Percentiles rank a stretch among this genome's conserved stretches.
These are phyloP conservation scores for Phocoena phocoena DNA, from an alignment of 2,113 vertebrate species.

Conservation along the genomic window DNA sequence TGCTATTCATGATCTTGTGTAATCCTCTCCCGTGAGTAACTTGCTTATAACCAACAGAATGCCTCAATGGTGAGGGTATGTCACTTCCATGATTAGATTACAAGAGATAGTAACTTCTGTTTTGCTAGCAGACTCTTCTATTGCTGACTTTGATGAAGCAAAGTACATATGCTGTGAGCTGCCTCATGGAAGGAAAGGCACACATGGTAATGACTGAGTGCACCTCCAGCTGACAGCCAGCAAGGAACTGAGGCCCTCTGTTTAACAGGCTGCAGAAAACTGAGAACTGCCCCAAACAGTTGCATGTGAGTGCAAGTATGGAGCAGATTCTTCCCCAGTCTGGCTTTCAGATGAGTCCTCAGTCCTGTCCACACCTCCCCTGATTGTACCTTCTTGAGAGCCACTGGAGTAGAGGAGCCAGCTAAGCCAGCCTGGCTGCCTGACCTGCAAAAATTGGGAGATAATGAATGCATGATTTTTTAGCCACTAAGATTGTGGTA, in stretches of 20 bases:
- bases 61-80: not conserved
- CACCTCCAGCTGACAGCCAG: not conserved
- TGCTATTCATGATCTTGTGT: not conserved
- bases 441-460: not conserved
- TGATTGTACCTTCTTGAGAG: not conserved
- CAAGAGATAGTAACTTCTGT: not conserved
- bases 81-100: not conserved
- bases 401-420: not conserved
- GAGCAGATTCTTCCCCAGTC: not conserved
- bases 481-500: not conserved
- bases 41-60: slow-evolving; percentile 4
- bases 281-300: not conserved
- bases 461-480: not conserved
- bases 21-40: not conserved
- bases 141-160: not conserved
- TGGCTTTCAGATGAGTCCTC: not conserved
- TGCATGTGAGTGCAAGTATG: not conserved
- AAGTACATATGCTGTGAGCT: not conserved
- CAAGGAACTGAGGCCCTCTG: not conserved
- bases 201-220: not conserved
- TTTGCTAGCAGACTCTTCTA: not conserved
- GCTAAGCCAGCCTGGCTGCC: not conserved
- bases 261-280: slow-evolving; percentile 2
- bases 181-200: not conserved
- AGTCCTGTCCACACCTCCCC: not conserved